Evolutionary conservation across 2,797 vertebrate species (phyloP).

Genomic region (Tarsius wallacei): DNA sequence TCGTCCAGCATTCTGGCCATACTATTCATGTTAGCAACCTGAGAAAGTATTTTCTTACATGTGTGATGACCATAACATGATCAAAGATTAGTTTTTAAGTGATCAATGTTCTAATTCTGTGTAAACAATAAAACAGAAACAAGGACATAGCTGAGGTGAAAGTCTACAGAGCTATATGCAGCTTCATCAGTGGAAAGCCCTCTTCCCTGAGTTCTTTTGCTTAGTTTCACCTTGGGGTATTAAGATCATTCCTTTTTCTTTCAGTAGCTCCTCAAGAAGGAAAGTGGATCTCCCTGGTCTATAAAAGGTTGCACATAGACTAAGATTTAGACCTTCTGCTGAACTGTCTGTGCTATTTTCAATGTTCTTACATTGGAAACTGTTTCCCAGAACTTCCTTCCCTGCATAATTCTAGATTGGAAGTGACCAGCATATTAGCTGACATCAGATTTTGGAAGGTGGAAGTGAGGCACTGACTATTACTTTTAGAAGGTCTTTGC

Average conservation of each 20-base stretch:
- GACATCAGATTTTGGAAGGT: not conserved
- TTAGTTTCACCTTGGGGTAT: constrained; percentile 43
- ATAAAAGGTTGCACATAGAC: constrained; percentile 40
- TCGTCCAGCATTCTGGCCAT: not conserved
- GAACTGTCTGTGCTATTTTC: constrained; percentile 45
- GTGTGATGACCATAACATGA: not conserved
- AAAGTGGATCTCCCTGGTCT: constrained; percentile 26
- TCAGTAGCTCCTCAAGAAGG: constrained; percentile 7
- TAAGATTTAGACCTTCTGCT: constrained; percentile 29
- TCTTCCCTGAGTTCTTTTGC: not conserved
- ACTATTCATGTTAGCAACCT: not conserved
- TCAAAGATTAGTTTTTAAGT: not conserved
- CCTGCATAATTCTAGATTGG: not conserved
- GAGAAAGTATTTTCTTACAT: not conserved
- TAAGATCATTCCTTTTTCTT: constrained; percentile 1
- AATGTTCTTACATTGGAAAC: constrained; percentile 47
- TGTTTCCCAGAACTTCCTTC: not conserved
- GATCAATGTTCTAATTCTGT: not conserved
- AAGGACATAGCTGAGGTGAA: not conserved
- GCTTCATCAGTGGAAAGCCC: constrained; percentile 6
- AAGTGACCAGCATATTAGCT: not conserved
- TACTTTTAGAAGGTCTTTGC: not conserved
- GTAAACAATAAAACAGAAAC: not conserved
- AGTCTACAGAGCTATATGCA: not conserved
- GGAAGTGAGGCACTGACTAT: not conserved